These are phyloP conservation scores for Eleutherodactylus coqui DNA, from an alignment of 2,797 vertebrate species.

Conservation along the genomic window DNA sequence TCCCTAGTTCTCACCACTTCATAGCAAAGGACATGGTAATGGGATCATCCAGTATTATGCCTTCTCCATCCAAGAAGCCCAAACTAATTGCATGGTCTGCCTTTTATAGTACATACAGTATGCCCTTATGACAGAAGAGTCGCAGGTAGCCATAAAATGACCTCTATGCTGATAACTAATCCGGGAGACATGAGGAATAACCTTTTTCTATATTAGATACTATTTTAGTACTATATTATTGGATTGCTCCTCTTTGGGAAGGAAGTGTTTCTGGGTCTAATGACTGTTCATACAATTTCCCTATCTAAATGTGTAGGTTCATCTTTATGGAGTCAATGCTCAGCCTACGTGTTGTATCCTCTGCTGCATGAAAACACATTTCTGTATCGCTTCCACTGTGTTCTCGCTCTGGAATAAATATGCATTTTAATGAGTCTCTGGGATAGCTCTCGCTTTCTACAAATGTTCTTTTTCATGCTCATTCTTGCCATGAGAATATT, in stretches of 20 bases:
- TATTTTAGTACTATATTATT: neutral
- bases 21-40: too few relatives aligned
- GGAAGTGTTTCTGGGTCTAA: neutral
- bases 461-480: slow-evolving; percentile 46
- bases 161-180: neutral
- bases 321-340: neutral
- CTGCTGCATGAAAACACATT: neutral
- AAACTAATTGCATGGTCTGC: neutral
- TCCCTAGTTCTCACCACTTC: too few relatives aligned
- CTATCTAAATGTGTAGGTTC: neutral
- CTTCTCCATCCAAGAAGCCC: neutral
- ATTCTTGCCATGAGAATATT: slow-evolving; percentile 46
- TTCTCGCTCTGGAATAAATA: neutral
- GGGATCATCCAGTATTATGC: neutral
- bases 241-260: neutral
- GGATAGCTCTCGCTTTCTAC: slow-evolving; percentile 11
- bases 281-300: neutral
- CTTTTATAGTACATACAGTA: neutral
- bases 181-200: neutral
- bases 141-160: neutral
- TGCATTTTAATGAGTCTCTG: slow-evolving; percentile 14
- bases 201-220: neutral
- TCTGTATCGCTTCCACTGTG: too few relatives aligned
- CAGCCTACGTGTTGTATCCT: neutral
- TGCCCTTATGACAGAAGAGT: neutral